These are phyloP conservation scores for Hirundichthys speculiger DNA, from an alignment of 2,113 vertebrate species.

Conservation along the genomic window DNA sequence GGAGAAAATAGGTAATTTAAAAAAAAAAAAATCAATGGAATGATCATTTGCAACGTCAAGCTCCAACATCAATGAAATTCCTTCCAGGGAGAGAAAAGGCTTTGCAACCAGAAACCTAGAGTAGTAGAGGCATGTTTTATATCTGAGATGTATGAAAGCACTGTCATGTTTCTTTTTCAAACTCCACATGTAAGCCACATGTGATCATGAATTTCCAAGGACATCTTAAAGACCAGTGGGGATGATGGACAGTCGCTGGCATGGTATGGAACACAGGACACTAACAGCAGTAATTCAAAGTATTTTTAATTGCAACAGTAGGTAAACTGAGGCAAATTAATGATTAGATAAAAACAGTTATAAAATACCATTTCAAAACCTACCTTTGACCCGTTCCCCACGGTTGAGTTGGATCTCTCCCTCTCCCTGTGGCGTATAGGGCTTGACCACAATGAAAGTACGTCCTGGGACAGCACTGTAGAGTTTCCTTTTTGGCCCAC, in stretches of 20 bases:
- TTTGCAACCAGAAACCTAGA: conserved; percentile 21
- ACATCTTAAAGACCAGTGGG: conserved; percentile 1
- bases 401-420: conserved; percentile 96
- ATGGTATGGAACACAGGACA: conserved; percentile 18
- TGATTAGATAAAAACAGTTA: not conserved
- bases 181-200: conserved; percentile 31
- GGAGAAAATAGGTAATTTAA: conserved; percentile 56
- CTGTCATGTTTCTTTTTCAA: conserved; percentile 2
- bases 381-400: conserved; percentile 95
- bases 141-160: conserved; percentile 13
- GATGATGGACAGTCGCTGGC: not conserved
- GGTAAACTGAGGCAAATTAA: conserved; percentile 1
- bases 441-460: conserved; percentile 94
- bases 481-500: conserved; percentile 94
- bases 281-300: not conserved
- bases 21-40: conserved; percentile 42
- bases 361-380: conserved; percentile 50
- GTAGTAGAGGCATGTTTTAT: conserved; percentile 33
- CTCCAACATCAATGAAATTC: conserved; percentile 43
- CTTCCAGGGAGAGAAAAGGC: conserved; percentile 14
- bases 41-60: conserved; percentile 39
- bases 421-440: conserved; percentile 91
- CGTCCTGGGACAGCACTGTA: conserved; percentile 96
- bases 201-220: conserved; percentile 16
- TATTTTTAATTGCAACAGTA: not conserved